phyloP scores from a whole-genome alignment of 92 coral and sea anemone species.

The Micromussa lordhowensis region DNA sequence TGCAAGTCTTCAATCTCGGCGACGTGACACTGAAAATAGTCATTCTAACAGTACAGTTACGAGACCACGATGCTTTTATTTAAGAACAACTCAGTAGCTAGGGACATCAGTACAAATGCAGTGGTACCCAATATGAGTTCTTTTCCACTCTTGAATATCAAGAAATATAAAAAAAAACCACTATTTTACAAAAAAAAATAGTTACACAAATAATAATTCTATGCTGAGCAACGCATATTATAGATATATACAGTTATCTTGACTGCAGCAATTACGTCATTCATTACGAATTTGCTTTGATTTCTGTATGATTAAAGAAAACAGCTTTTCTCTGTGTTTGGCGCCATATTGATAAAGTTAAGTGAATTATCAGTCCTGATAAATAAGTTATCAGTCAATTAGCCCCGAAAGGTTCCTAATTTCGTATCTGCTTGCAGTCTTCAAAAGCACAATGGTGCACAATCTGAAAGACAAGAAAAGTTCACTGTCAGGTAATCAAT shows the following conservation, averaged over 20 bases:
- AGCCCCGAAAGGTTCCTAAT: background rate
- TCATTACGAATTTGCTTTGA: background rate
- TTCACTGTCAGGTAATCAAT: constrained; percentile 38
- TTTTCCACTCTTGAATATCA: constrained; percentile 35
- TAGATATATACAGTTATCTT: background rate
- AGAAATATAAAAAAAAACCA: background rate
- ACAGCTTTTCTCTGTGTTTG: background rate
- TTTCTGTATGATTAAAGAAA: background rate
- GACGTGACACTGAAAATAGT: background rate
- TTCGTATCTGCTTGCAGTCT: background rate
- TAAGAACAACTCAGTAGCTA: background rate
- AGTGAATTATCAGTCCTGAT: background rate
- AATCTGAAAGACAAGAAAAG: constrained; percentile 37
- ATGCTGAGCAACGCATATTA: background rate
- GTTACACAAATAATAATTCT: background rate
- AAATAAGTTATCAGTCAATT: background rate
- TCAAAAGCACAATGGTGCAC: constrained; percentile 44
- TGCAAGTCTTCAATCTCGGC: background rate
- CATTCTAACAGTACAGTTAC: background rate
- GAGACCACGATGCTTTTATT: background rate
- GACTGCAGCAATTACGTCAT: background rate
- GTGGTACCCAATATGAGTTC: constrained; percentile 6
- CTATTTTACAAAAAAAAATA: constrained; percentile 1
- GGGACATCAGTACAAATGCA: constrained; percentile 1
- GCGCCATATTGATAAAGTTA: background rate